These are phyloP conservation scores for Thalassarche chlororhynchos DNA, from an alignment of 2,113 vertebrate genomes.

Conservation along the genomic window DNA sequence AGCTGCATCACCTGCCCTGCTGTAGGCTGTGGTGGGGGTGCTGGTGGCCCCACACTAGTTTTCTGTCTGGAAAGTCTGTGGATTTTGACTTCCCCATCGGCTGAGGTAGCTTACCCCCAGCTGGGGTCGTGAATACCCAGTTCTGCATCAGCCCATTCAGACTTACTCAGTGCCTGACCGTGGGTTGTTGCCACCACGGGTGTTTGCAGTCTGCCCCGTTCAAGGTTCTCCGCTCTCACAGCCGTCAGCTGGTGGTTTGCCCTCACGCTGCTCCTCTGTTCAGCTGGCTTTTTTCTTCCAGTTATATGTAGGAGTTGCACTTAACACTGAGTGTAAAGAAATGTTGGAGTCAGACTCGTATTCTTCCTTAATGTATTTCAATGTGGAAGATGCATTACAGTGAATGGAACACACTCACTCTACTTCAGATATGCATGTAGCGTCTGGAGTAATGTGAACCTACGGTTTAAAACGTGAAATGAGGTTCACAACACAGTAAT, in stretches of 20 bases:
- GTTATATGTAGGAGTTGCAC: neutral
- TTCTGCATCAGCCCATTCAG: neutral
- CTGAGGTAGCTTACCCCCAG: neutral
- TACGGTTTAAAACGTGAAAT: neutral
- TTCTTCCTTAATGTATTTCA: neutral
- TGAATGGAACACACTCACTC: neutral
- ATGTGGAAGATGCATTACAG: neutral
- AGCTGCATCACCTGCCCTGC: accelerated
- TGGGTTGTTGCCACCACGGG: neutral
- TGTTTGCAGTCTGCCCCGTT: neutral
- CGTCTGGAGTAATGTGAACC: neutral
- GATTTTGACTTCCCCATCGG: accelerated
- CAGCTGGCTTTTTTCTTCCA: neutral
- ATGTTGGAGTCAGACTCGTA: neutral
- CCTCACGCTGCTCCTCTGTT: neutral
- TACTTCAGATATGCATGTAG: neutral
- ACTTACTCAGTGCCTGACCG: accelerated
- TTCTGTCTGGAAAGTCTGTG: neutral
- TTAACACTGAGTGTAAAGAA: neutral
- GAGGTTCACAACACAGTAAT: neutral
- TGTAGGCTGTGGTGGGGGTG: neutral
- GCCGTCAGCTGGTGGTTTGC: neutral
- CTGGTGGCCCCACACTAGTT: neutral
- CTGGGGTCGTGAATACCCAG: neutral
- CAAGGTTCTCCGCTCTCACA: neutral